phyloP scores from a whole-genome alignment of 2,888 invertebrate genomes.

The Ptilodon capucinus region DNA sequence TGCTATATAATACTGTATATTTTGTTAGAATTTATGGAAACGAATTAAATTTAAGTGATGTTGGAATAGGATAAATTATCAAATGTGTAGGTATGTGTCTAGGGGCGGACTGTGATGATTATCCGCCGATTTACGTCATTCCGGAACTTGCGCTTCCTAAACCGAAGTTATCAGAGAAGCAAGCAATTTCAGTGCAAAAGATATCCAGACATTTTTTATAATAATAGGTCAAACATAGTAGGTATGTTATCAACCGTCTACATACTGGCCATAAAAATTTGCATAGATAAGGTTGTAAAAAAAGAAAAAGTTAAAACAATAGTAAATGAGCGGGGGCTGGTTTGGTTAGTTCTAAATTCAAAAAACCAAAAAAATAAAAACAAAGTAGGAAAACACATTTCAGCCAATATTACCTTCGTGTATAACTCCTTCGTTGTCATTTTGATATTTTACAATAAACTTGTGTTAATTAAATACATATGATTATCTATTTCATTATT shows the following conservation, averaged over 20 bases:
- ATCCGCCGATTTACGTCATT: constrained; percentile 24
- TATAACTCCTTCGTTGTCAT: constrained; percentile 81
- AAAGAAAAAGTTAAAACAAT: background rate
- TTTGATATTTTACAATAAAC: constrained; percentile 38
- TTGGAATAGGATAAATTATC: background rate
- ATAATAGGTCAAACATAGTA: background rate
- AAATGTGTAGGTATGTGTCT: background rate
- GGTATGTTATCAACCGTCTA: background rate
- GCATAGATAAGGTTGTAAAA: background rate
- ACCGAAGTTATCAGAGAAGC: constrained; percentile 6
- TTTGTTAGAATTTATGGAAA: background rate
- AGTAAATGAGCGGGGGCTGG: constrained; percentile 5
- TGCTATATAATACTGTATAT: too few species aligned
- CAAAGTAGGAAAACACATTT: constrained; percentile 25
- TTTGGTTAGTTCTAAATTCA: constrained; percentile 29
- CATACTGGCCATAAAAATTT: constrained; percentile 1
- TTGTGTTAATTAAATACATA: constrained; percentile 30
- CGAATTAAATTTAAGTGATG: background rate
- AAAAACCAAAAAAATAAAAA: constrained; percentile 23
- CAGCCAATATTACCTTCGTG: constrained; percentile 66
- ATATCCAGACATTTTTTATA: background rate
- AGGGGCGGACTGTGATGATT: background rate
- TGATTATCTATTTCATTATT: constrained; percentile 49
- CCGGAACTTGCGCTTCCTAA: constrained; percentile 23
- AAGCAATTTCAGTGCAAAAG: background rate